Percentiles rank a stretch among this genome's conserved stretches.
Evolutionary conservation across 2,797 vertebrate genomes (phyloP).

Genomic region (Scolopax bukidnonensis): DNA sequence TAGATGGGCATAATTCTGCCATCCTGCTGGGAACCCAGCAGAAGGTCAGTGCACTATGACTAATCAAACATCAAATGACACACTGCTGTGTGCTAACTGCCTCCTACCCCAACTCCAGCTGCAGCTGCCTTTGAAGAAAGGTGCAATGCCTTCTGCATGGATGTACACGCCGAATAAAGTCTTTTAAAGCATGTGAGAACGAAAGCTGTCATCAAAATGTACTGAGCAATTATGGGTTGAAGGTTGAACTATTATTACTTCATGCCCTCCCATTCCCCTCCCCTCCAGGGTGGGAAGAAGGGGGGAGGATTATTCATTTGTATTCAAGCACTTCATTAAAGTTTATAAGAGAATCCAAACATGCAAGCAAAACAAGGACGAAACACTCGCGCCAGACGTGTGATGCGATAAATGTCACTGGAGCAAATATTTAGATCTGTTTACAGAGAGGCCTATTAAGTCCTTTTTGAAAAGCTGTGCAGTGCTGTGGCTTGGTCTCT

Average conservation of each 20-base stretch:
- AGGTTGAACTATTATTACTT: conserved; percentile 65
- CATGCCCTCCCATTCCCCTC: conserved; percentile 34
- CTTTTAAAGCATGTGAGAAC: conserved; percentile 47
- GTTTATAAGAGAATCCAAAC: conserved; percentile 71
- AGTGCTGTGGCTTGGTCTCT: conserved; percentile 55
- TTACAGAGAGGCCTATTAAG: conserved; percentile 72
- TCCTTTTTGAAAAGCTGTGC: conserved; percentile 65
- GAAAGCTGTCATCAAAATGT: conserved; percentile 57
- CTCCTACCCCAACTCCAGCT: neutral
- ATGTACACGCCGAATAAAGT: neutral
- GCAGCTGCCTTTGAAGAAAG: conserved; percentile 54
- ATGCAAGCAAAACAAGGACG: conserved; percentile 57
- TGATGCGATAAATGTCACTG: conserved; percentile 56
- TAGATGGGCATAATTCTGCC: neutral
- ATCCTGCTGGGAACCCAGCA: neutral
- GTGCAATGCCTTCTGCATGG: conserved; percentile 27
- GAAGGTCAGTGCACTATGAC: neutral
- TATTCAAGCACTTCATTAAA: conserved; percentile 64
- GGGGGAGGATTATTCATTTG: conserved; percentile 48
- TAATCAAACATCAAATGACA: neutral
- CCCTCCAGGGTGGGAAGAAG: conserved; percentile 31
- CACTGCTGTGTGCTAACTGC: neutral
- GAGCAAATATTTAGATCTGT: conserved; percentile 67
- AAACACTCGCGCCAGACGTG: conserved; percentile 20
- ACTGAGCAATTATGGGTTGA: conserved; percentile 43